Percentiles rank a stretch among this genome's conserved stretches.
These are phyloP conservation scores for Andrena cerasifolii DNA, from an alignment of 1,140 invertebrate species.

Conservation along the genomic window DNA sequence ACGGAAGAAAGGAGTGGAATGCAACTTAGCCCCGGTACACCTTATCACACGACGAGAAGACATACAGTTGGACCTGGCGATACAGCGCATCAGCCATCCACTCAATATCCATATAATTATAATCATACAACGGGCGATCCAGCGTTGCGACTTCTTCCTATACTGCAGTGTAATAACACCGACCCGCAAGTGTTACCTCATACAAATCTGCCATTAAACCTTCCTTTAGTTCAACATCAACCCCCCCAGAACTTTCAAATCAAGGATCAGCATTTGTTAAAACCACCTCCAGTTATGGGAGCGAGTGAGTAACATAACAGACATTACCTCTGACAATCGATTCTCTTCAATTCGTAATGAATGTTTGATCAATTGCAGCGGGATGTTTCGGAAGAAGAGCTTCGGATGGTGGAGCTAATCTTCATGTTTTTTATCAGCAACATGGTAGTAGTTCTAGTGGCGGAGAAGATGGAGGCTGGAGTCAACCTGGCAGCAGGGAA, in stretches of 20 bases:
- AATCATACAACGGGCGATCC: slow-evolving; percentile 76
- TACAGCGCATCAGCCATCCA: slow-evolving; percentile 87
- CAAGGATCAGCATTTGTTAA: slow-evolving; percentile 96
- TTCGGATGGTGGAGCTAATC: slow-evolving; percentile 97
- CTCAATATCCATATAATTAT: slow-evolving; percentile 73
- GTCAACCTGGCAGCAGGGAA: slow-evolving; percentile 86
- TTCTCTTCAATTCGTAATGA: slow-evolving; percentile 13
- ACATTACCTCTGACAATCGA: slow-evolving; percentile 16
- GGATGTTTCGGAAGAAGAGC: slow-evolving; percentile 94
- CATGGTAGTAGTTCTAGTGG: slow-evolving; percentile 73
- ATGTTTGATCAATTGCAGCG: slow-evolving; percentile 78
- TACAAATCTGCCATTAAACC: slow-evolving; percentile 88
- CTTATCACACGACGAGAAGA: slow-evolving; percentile 85
- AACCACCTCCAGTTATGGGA: slow-evolving; percentile 94
- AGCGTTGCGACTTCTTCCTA: slow-evolving; percentile 73
- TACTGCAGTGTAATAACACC: slow-evolving; percentile 75
- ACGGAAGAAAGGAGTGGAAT: slow-evolving; percentile 81
- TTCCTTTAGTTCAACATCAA: slow-evolving; percentile 89
- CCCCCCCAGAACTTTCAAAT: slow-evolving; percentile 93
- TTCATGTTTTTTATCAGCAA: slow-evolving; percentile 89
- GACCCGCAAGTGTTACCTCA: slow-evolving; percentile 83
- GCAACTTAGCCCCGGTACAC: slow-evolving; percentile 75
- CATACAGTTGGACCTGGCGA: slow-evolving; percentile 97
- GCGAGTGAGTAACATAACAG: slow-evolving; percentile 85
- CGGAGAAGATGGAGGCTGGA: slow-evolving; percentile 83